These are phyloP conservation scores for Limenitis camilla DNA, from an alignment of 2,888 invertebrate genomes.

Conservation along the genomic window DNA sequence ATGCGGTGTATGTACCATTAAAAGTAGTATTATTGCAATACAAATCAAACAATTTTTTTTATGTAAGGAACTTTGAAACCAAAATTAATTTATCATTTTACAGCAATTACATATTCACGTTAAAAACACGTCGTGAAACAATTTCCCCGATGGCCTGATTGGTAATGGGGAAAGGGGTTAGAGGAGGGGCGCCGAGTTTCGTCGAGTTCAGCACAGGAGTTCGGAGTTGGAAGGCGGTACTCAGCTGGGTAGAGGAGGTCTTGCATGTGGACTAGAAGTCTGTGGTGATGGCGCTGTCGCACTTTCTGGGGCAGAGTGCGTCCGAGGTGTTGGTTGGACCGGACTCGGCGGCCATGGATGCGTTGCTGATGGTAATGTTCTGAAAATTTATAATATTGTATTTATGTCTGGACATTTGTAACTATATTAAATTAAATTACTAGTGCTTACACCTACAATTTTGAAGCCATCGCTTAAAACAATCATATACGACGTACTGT, in stretches of 20 bases:
- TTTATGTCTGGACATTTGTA: background rate
- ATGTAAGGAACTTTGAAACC: too few relatives aligned
- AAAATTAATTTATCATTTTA: too few relatives aligned
- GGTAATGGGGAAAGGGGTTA: slow-evolving; percentile 51
- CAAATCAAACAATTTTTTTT: too few relatives aligned
- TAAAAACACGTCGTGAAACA: slow-evolving; percentile 40
- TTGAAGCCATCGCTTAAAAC: too few relatives aligned
- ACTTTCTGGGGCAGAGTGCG: slow-evolving; percentile 83
- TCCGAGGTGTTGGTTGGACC: slow-evolving; percentile 81
- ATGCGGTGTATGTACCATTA: too few relatives aligned
- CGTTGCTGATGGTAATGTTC: slow-evolving; percentile 76
- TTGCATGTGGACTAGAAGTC: slow-evolving; percentile 55
- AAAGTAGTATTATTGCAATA: too few relatives aligned
- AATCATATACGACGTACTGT: too few relatives aligned
- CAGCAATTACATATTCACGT: slow-evolving; percentile 5
- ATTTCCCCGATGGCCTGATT: slow-evolving; percentile 54
- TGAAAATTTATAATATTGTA: slow-evolving; percentile 37
- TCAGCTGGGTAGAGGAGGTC: slow-evolving; percentile 47
- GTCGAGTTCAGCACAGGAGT: slow-evolving; percentile 75
- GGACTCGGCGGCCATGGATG: slow-evolving; percentile 89
- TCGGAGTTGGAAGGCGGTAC: slow-evolving; percentile 75
- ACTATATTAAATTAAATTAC: too few relatives aligned
- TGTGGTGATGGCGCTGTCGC: slow-evolving; percentile 52
- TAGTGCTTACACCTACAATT: too few relatives aligned
- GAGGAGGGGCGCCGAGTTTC: slow-evolving; percentile 71